Base-by-base conservation (phyloP, 2,888 invertebrate genomes). In the Odontothrips loti region DNA sequence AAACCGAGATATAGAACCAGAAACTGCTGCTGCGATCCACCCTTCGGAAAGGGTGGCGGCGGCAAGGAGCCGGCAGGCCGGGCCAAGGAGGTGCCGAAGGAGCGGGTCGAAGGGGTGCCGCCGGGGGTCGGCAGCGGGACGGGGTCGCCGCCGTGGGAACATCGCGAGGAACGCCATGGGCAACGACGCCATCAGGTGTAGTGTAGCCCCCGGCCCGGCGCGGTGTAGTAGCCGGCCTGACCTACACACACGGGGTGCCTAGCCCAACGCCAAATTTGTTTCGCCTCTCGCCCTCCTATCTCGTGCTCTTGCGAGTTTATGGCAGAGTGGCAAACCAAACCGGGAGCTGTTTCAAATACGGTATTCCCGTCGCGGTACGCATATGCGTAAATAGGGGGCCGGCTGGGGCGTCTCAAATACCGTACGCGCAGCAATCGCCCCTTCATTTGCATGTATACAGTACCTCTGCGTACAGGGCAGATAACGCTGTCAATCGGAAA, bases 121-220 rank as follows among this genome's bases (percentile, higher is more conserved):
- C 20, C 68, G 68, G 23, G 68, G 68, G 68, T 75, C 27, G 68
- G 9, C 23, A 9, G 15, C 51, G 15, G 51, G 20, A 10, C 27
- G 68, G 68, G 68, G 68, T 75, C 68, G 68, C 23, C 68, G 27
- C 68, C 68, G 68, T 75, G 68, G 68, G 68, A 75, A 75, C 68
- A 1, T 27, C 23, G 68, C n/a, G 68, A 11, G 68, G 34, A 43
- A 43, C 34, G 34, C 34, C 68, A 68, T n/a, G 68, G n/a, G 68
- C 68, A 75, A 51, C 51, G 51, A 10, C 51, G 51, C 34, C 34
- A 6, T 43, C 34, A 43, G 34, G 34, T 43, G 34, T 43, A 43
- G 34, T 6, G n/a, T 15, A 11, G 58, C 20, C 58, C 15, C 6
- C 20, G 58, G 58, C n/a, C n/a, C 58, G 8, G 27, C 12, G 27